Evolutionary conservation across 2,888 invertebrate genomes (phyloP).

Genomic region (Rhingia campestris): DNA sequence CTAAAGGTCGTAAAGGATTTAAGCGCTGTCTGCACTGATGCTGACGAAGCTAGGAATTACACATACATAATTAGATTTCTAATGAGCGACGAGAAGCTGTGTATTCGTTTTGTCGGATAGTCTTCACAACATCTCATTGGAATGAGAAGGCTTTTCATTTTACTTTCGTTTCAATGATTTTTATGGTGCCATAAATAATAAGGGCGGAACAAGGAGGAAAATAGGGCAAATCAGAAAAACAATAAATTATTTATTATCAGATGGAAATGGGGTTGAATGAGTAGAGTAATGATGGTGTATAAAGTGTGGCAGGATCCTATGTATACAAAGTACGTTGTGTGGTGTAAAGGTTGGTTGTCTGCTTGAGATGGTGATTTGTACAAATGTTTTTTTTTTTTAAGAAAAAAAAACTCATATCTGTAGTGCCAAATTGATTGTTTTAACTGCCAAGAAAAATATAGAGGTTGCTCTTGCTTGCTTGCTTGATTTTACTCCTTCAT

Average conservation of each 20-base stretch:
- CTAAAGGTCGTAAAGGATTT: constrained; percentile 34
- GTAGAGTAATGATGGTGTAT: constrained; percentile 2
- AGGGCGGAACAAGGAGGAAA: constrained; percentile 6
- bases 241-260: constrained; percentile 53
- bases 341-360: no score
- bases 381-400: no score
- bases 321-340: no score
- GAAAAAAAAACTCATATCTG: no score
- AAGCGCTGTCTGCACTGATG: constrained; percentile 4
- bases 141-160: constrained; percentile 6
- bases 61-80: constrained; percentile 47
- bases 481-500: no score
- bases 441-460: no score
- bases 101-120: constrained; percentile 1
- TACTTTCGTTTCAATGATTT: constrained; percentile 19
- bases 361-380: no score
- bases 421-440: no score
- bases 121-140: background rate
- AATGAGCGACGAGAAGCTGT: constrained; percentile 23
- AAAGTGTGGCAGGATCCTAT: no score
- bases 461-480: no score
- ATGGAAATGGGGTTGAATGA: constrained; percentile 6
- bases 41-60: constrained; percentile 3
- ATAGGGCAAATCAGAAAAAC: background rate
- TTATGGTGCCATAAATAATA: constrained; percentile 46